phyloP scores from a whole-genome alignment of 2,797 vertebrate species.

The Apodemus agrarius region DNA sequence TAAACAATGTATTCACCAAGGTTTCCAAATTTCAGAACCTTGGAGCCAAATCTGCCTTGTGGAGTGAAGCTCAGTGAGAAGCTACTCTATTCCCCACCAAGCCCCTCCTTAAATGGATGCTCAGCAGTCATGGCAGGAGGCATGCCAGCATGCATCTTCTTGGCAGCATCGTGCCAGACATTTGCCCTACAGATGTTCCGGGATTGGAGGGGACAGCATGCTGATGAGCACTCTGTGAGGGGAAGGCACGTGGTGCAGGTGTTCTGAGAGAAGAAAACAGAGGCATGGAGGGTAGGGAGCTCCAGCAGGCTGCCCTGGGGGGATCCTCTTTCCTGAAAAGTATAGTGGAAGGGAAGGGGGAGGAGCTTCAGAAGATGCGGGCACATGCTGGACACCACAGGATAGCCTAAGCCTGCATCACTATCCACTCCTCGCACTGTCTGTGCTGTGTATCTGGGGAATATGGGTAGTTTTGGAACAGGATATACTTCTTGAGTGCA shows the following conservation, averaged over 20 bases:
- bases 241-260: too few species aligned
- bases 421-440: too few species aligned
- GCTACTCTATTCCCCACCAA: neutral
- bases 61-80: neutral
- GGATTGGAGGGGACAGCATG: neutral
- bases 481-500: too few species aligned
- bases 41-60: neutral
- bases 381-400: too few species aligned
- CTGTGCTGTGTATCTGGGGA: too few species aligned
- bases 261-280: neutral
- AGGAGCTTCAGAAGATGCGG: too few species aligned
- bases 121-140: neutral
- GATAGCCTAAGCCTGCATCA: too few species aligned
- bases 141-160: neutral
- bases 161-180: neutral
- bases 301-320: neutral
- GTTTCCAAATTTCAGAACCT: neutral
- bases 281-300: neutral
- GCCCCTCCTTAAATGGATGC: too few species aligned
- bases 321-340: neutral
- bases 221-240: neutral
- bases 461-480: too few species aligned
- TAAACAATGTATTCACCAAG: neutral
- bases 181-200: fast-evolving
- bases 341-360: too few species aligned